phyloP scores from a whole-genome alignment of 2,797 vertebrate genomes.

The Hafferia zeledoni region DNA sequence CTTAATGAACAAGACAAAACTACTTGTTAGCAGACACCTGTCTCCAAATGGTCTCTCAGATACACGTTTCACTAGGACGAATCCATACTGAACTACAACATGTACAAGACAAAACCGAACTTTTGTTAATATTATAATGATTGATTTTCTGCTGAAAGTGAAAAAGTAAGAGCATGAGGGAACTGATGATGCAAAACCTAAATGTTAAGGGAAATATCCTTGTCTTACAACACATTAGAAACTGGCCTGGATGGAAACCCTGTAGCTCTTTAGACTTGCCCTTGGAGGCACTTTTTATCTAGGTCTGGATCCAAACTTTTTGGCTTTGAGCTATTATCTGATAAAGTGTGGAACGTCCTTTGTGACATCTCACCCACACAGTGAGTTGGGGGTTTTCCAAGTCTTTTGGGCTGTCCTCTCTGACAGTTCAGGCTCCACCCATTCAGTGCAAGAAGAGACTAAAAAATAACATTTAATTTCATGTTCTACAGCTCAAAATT shows the following conservation, averaged over 20 bases:
- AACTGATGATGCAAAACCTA: background rate
- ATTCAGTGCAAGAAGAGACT: background rate
- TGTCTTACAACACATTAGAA: conserved; percentile 12
- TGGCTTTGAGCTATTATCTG: background rate
- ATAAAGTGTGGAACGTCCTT: conserved; percentile 5
- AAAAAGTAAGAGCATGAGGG: background rate
- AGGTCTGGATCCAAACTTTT: background rate
- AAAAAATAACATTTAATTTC: background rate
- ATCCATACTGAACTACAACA: background rate
- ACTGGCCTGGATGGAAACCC: background rate
- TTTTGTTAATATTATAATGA: background rate
- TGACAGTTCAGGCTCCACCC: background rate
- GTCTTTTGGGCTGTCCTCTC: background rate
- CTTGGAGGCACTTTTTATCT: background rate
- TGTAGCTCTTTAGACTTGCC: background rate
- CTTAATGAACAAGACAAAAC: background rate
- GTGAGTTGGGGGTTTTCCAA: background rate
- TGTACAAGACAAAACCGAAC: background rate
- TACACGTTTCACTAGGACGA: background rate
- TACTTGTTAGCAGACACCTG: background rate
- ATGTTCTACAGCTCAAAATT: background rate
- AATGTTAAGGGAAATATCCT: background rate
- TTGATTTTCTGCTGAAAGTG: conserved; percentile 29
- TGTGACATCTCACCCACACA: background rate
- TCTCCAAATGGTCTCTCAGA: background rate